Conservation (phyloP, 2,888 invertebrate genomes). For the Pasiphila rectangulata region DNA sequence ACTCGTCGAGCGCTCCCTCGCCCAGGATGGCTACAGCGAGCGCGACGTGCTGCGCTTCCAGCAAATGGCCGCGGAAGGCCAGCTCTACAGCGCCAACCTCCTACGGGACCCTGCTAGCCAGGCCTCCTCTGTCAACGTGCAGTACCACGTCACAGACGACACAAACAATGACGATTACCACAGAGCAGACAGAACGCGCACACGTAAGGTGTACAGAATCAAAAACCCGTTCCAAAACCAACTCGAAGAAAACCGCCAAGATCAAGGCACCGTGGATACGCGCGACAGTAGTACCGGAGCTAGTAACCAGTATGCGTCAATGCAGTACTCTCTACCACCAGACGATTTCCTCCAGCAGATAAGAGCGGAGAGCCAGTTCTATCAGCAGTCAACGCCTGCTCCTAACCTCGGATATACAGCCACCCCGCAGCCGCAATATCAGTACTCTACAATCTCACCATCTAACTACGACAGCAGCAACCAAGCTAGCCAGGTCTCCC, state of each 20-base stretch:
- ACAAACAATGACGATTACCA: slow-evolving; percentile 57
- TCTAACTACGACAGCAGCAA: slow-evolving; percentile 54
- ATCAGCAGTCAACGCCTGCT: slow-evolving; percentile 62
- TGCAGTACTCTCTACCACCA: slow-evolving; percentile 75
- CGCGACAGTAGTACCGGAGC: slow-evolving; percentile 67
- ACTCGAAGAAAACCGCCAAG: slow-evolving; percentile 49
- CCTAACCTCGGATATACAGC: slow-evolving; percentile 63
- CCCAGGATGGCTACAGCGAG: slow-evolving; percentile 69
- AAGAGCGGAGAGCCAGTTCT: slow-evolving; percentile 65
- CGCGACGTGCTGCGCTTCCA: slow-evolving; percentile 63
- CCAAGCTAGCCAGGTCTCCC: slow-evolving; percentile 50
- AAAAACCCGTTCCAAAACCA: slow-evolving; percentile 72
- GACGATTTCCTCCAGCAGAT: slow-evolving; percentile 73
- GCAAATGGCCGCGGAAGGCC: slow-evolving; percentile 58
- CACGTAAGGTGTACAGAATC: slow-evolving; percentile 65
- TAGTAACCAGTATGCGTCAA: slow-evolving; percentile 74
- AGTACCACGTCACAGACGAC: slow-evolving; percentile 60
- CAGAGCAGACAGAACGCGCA: slow-evolving; percentile 52
- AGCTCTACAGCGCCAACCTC: slow-evolving; percentile 56
- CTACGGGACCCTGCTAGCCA: slow-evolving; percentile 60
- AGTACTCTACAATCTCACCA: slow-evolving; percentile 60
- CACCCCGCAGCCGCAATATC: slow-evolving; percentile 69
- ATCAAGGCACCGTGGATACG: slow-evolving; percentile 41
- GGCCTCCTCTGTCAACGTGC: slow-evolving; percentile 53
- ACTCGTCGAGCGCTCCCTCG: slow-evolving; percentile 50